A percentile compares a stretch with the other conserved stretches of the same genome.
These are phyloP conservation scores for Phytoseiulus persimilis DNA, from an alignment of 2,888 invertebrate species.

Conservation along the genomic window DNA sequence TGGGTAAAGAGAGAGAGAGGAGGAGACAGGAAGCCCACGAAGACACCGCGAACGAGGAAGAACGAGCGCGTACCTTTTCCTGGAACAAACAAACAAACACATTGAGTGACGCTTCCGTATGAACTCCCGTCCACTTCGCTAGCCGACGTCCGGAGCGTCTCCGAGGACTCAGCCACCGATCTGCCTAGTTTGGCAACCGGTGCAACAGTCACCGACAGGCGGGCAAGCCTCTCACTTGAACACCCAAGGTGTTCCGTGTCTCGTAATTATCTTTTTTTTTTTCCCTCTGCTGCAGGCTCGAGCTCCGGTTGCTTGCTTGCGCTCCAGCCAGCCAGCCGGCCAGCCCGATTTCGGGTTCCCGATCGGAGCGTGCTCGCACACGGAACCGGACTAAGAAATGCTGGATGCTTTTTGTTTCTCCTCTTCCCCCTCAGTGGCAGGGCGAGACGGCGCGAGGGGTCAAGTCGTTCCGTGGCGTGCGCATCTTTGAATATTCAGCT, in stretches of 20 bases:
- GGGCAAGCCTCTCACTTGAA: background rate
- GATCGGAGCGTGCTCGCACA: background rate
- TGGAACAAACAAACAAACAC: background rate
- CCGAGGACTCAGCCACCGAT: background rate
- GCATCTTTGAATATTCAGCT: no score
- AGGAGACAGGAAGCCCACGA: background rate
- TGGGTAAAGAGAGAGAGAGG: no score
- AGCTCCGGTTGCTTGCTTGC: background rate
- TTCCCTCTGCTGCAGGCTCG: background rate
- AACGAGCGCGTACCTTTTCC: background rate
- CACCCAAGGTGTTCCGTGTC: background rate
- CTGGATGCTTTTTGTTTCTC: background rate
- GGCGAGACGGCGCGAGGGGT: no score
- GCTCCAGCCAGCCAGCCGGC: background rate
- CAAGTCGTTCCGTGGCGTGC: no score
- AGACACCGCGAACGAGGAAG: background rate
- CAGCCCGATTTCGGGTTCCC: no score
- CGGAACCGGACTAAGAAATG: background rate
- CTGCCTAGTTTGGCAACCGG: background rate
- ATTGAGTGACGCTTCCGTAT: background rate
- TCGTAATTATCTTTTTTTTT: background rate
- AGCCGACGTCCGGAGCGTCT: background rate
- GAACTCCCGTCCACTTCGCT: background rate
- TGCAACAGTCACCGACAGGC: background rate
- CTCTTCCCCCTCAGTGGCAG: background rate